These are phyloP conservation scores for Platyrinchus mystaceus DNA, from an alignment of 2,797 vertebrate genomes.

Conservation along the genomic window DNA sequence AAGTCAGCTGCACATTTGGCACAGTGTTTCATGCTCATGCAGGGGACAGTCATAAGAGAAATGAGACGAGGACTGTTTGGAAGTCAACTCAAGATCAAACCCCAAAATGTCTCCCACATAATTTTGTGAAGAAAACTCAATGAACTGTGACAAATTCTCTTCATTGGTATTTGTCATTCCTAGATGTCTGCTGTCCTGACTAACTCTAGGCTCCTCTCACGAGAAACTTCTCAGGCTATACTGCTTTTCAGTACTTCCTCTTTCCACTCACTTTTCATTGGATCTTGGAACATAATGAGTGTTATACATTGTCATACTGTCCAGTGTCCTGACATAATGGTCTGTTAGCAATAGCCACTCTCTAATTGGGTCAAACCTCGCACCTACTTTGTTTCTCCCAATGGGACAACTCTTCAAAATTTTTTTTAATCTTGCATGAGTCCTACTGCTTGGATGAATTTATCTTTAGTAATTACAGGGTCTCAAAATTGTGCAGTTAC, in stretches of 20 bases:
- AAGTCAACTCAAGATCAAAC: not conserved
- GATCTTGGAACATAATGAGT: not conserved
- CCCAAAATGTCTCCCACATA: not conserved
- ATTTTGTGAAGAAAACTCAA: not conserved
- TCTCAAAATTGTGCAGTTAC: not conserved
- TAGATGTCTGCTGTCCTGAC: not conserved
- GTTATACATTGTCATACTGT: not conserved
- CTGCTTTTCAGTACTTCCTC: not conserved
- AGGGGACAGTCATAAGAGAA: not conserved
- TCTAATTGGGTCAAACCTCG: not conserved
- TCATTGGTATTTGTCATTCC: not conserved
- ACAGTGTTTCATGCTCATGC: fast-evolving
- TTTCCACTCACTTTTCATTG: not conserved
- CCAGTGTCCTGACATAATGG: not conserved
- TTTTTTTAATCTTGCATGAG: not conserved
- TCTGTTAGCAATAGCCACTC: not conserved
- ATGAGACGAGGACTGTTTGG: not conserved
- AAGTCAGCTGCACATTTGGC: not conserved
- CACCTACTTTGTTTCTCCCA: not conserved
- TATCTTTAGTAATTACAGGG: not conserved
- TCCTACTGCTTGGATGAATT: not conserved
- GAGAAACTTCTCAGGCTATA: not conserved
- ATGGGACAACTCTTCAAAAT: not conserved
- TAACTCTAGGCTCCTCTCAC: not conserved
- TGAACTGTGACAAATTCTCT: not conserved